These are phyloP conservation scores for Subacronicta megacephala DNA, from an alignment of 2,888 invertebrate genomes.

Conservation along the genomic window DNA sequence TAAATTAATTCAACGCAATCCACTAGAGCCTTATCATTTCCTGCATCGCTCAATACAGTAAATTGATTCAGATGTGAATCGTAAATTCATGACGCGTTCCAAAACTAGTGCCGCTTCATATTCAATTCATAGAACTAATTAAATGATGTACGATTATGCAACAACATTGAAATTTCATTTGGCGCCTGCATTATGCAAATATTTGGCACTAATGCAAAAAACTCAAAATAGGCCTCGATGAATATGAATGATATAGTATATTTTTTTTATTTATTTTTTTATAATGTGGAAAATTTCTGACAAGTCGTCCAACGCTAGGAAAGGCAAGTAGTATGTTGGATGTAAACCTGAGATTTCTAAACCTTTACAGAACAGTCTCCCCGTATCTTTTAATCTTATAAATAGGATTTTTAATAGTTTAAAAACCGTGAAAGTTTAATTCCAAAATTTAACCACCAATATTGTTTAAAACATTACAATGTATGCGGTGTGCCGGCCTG, in stretches of 20 bases:
- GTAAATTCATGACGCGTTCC: constrained; percentile 25
- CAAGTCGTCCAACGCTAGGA: too few relatives aligned
- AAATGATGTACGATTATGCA: constrained; percentile 27
- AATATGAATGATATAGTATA: too few relatives aligned
- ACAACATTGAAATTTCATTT: neutral
- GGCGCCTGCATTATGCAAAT: neutral
- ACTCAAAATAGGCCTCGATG: too few relatives aligned
- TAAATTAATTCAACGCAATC: constrained; percentile 8
- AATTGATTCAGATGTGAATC: constrained; percentile 35
- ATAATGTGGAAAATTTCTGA: too few relatives aligned
- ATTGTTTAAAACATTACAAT: constrained; percentile 18
- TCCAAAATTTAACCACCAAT: neutral
- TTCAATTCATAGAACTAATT: constrained; percentile 37
- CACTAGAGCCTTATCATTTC: constrained; percentile 10
- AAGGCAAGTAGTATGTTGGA: too few relatives aligned
- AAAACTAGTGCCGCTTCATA: constrained; percentile 21
- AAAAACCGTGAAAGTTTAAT: neutral
- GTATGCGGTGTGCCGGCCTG: constrained; percentile 17
- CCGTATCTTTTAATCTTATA: too few relatives aligned
- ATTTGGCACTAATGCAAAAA: neutral
- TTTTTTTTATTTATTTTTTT: too few relatives aligned
- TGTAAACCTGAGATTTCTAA: too few relatives aligned
- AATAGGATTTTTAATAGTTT: too few relatives aligned
- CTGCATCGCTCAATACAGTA: constrained; percentile 10
- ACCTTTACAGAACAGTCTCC: too few relatives aligned